Evolutionary conservation across 1,140 invertebrate species (phyloP).

Genomic region (Rhyacophila brunnea): DNA sequence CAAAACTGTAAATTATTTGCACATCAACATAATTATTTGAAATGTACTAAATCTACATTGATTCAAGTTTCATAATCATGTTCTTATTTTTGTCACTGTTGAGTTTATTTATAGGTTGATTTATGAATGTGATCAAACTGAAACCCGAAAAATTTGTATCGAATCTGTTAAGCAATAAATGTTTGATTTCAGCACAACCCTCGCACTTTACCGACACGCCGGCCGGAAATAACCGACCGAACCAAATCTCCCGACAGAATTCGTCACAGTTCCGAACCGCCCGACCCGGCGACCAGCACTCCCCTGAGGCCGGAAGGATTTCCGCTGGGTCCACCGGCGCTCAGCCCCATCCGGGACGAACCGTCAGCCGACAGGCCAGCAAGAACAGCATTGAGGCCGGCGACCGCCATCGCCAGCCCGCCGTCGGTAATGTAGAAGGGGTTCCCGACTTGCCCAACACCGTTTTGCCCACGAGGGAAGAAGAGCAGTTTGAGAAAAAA

Average conservation of each 20-base stretch:
- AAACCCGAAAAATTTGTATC: too few relatives aligned
- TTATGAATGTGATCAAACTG: too few relatives aligned
- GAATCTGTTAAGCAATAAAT: neutral
- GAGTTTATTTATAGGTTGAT: too few relatives aligned
- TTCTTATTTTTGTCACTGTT: too few relatives aligned
- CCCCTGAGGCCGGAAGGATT: constrained; percentile 15
- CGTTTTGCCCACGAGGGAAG: constrained; percentile 3
- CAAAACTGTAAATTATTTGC: too few relatives aligned
- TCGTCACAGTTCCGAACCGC: neutral
- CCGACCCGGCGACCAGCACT: constrained; percentile 21
- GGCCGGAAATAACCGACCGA: constrained; percentile 9
- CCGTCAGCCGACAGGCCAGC: constrained; percentile 1
- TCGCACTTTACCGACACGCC: neutral
- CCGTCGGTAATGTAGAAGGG: neutral
- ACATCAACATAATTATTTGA: too few relatives aligned
- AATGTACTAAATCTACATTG: too few relatives aligned
- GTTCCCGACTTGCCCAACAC: neutral
- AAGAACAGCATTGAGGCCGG: constrained; percentile 1
- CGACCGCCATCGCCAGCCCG: neutral
- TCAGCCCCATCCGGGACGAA: constrained; percentile 20
- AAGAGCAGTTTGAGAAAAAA: constrained; percentile 20
- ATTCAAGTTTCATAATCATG: too few relatives aligned
- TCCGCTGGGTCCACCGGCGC: constrained; percentile 1
- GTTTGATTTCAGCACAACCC: constrained; percentile 9
- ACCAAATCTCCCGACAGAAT: constrained; percentile 16